A percentile compares a stretch with the other conserved stretches of the same genome.
Conservation (phyloP, 1,140 invertebrate genomes). For the Sinonovacula constricta region DNA sequence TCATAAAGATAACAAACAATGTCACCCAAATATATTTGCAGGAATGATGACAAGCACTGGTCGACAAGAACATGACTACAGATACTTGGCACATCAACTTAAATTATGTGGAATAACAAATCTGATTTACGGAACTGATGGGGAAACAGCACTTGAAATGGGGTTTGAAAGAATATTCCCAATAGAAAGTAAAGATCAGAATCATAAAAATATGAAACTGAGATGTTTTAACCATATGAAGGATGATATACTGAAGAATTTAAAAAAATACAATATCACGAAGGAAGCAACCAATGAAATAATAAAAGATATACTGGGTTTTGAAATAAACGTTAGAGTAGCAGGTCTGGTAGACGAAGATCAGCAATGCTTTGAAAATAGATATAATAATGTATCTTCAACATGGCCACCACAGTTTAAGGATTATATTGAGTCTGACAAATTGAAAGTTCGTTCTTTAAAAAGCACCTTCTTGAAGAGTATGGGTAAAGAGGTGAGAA, state of each 20-base stretch:
- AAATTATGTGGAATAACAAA: conserved; percentile 43
- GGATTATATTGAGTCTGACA: conserved; percentile 34
- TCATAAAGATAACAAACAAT: conserved; percentile 37
- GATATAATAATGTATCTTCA: conserved; percentile 14
- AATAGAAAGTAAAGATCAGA: conserved; percentile 44
- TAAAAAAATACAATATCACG: conserved; percentile 41
- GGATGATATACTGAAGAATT: conserved; percentile 38
- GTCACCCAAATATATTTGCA: conserved; percentile 37
- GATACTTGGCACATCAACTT: conserved; percentile 37
- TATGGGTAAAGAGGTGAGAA: too few relatives aligned
- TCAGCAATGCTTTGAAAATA: conserved; percentile 24
- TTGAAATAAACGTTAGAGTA: conserved; percentile 36
- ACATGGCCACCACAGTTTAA: conserved; percentile 45
- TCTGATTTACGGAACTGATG: conserved; percentile 37
- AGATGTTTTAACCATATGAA: conserved; percentile 45
- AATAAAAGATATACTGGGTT: conserved; percentile 25
- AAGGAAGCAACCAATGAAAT: conserved; percentile 36
- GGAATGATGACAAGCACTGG: conserved; percentile 39
- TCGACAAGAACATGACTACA: conserved; percentile 43
- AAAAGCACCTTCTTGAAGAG: conserved; percentile 32
- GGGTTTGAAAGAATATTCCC: conserved; percentile 43
- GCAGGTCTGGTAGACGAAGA: conserved; percentile 25
- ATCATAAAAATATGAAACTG: conserved; percentile 37
- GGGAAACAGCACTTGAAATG: conserved; percentile 39
- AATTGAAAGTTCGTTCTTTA: conserved; percentile 24